Evolutionary conservation across 2,113 vertebrate species (phyloP).

Genomic region (Erythrocercus mccallii): DNA sequence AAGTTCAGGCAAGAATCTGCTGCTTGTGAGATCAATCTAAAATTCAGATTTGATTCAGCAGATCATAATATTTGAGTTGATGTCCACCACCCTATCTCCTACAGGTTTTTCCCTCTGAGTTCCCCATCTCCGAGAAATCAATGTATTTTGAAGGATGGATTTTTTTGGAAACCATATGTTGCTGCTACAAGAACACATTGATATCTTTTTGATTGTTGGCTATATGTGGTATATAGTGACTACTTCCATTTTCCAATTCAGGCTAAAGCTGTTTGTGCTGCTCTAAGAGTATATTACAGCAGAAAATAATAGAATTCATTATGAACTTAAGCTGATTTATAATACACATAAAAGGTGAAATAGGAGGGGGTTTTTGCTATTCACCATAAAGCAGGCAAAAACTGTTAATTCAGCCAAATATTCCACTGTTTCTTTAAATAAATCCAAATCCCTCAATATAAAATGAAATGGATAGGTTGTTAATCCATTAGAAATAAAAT

Average conservation of each 20-base stretch:
- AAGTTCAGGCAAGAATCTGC: conserved; percentile 43
- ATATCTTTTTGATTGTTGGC: conserved; percentile 29
- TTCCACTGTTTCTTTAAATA: background rate
- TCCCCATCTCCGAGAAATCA: conserved; percentile 25
- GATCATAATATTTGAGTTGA: conserved; percentile 58
- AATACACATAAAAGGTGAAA: conserved; percentile 36
- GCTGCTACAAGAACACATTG: conserved; percentile 24
- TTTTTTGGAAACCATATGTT: conserved; percentile 59
- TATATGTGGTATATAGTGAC: background rate
- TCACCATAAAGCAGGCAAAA: conserved; percentile 18
- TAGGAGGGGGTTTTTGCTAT: background rate
- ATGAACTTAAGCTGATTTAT: conserved; percentile 31
- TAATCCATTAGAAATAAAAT: conserved; percentile 35
- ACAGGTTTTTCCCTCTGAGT: conserved; percentile 8
- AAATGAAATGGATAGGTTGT: background rate
- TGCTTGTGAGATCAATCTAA: conserved; percentile 45
- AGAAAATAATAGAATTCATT: background rate
- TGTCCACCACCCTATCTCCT: conserved; percentile 25
- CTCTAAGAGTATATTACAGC: background rate
- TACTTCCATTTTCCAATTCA: conserved; percentile 4
- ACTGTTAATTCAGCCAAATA: conserved; percentile 38
- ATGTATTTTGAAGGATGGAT: conserved; percentile 24
- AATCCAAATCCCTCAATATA: background rate
- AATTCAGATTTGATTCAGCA: conserved; percentile 51
- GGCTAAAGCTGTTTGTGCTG: background rate